Evolutionary conservation across 2,888 invertebrate genomes (phyloP), one percentile per base, ranked within the genome.

Genomic region (Apomyelois bistriatella): DNA sequence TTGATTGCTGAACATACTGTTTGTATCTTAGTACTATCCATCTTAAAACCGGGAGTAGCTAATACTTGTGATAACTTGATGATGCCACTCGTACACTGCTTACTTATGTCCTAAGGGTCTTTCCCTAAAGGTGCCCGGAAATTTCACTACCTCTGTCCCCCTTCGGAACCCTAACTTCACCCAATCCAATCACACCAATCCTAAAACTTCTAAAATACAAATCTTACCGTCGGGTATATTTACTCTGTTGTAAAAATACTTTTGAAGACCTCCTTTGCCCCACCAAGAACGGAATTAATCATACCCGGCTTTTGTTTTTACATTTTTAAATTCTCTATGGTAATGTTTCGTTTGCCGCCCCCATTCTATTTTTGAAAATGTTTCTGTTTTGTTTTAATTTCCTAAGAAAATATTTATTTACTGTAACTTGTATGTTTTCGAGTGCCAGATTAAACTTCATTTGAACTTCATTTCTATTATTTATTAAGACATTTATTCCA

Each of bases 251-350:
- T 15, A 16, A 28, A 38, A 10, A 37, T 22, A 48, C 38, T 48
- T 28, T 38, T n/a, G n/a, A 36, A 46, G 46, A 32, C 32, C 32
- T 49, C 13, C 48, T 32, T 15, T 43, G 43, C 47, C 36, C 57
- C 53, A 53, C 47, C 54, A 53, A 22, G 3, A 22, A 43, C 40
- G 55, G 53, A 54, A 58, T 60, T 56, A 60, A 60, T 56, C 58
- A 51, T 43, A 47, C 52, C n/a, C 48, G 49, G 48, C 49, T 50
- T 59, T 58, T 58, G 53, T 56, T 58, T 22, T 51, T 58, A 52
- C 53, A 42, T 56, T 55, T 52, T 53, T 58, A 54, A 56, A 56
- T 52, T 53, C 48, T 51, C 48, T 53, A 53, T 49, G 46, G 52
- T 37, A 38, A 13, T 37, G 28, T 48, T 28, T 48, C 37, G 48